Base-by-base conservation (phyloP, 2,113 vertebrate species). In the Trematomus loennbergii region DNA sequence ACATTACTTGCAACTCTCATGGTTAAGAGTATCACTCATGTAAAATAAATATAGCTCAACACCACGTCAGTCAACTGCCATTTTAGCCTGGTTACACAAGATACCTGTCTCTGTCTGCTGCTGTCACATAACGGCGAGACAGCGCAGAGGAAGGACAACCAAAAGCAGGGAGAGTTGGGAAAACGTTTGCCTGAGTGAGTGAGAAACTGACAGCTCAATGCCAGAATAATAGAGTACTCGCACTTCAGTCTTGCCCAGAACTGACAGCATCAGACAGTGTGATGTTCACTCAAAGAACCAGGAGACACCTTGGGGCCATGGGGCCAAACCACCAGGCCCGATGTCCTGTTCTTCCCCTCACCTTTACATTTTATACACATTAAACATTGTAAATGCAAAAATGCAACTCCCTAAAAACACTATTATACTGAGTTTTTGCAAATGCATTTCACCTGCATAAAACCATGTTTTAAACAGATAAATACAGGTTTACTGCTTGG, bases 241-340 rank as follows among this genome's bases (percentile, higher is more conserved):
- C 71, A 82, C 88, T 87, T 77, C 68, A 86, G 83, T 80, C 77
- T 90, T 85, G 90, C 79, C 90, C 83, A 52, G 75, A 90, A 76
- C 88, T 94, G 94, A 94, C 93, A 91, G 91, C 87, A 90, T 92
- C 91, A 93, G 72, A 89, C 88, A 88, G 92, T 90, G 92, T 91
- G 87, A 92, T 91, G 90, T 87, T 91, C 90, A 88, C 78, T 88
- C 82, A 78, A 75, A 86, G 79, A 87, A 86, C 84, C 87, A 84
- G 76, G 72, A 89, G 83, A 84, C 78, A 82, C 91, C 89, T 90
- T 49, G 11, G 78, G 83, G 88, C 88, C 73, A 78, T 25, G 49
- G 73, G 86, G 79, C 83, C 84, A 88, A 85, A 84, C 76, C 83
- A 72, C 79, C 55, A 76, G 70, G 73, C 72, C 59, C 80, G 58